These are phyloP conservation scores for Caenorhabditis macrosperma DNA, from an alignment of 2,888 invertebrate species.

Conservation along the genomic window DNA sequence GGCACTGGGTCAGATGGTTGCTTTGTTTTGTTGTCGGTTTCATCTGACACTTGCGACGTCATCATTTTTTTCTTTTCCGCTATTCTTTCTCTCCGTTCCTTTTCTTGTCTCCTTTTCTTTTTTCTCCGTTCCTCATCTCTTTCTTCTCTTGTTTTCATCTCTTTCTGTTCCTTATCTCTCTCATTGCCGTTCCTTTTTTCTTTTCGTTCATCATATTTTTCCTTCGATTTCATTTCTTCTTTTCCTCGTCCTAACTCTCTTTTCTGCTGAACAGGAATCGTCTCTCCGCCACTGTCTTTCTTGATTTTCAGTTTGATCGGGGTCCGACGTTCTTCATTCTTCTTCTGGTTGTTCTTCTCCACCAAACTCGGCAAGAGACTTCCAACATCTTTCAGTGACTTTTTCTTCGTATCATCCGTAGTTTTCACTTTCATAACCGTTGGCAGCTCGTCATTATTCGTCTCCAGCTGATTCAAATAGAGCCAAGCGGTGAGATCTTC, in stretches of 20 bases:
- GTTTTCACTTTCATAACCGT: slow-evolving; percentile 45
- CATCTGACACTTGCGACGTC: too few relatives aligned
- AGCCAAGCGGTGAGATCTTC: slow-evolving; percentile 51
- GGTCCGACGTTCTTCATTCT: background rate
- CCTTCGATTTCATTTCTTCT: background rate
- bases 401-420: background rate
- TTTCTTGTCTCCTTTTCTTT: background rate
- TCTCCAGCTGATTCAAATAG: slow-evolving; percentile 55
- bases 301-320: background rate
- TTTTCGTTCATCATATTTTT: background rate
- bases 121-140: background rate
- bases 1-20: too few relatives aligned
- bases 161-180: background rate
- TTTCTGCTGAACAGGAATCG: background rate
- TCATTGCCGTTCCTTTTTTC: background rate
- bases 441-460: slow-evolving; percentile 53
- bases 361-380: slow-evolving; percentile 26
- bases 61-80: too few relatives aligned
- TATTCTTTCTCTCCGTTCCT: background rate
- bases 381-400: slow-evolving; percentile 22
- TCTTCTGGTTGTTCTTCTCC: background rate
- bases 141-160: background rate
- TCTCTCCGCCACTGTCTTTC: background rate
- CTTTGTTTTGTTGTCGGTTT: too few relatives aligned
- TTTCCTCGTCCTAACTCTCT: background rate